These are phyloP conservation scores for Diorhabda elongata DNA, from an alignment of 1,140 invertebrate species.

Conservation along the genomic window DNA sequence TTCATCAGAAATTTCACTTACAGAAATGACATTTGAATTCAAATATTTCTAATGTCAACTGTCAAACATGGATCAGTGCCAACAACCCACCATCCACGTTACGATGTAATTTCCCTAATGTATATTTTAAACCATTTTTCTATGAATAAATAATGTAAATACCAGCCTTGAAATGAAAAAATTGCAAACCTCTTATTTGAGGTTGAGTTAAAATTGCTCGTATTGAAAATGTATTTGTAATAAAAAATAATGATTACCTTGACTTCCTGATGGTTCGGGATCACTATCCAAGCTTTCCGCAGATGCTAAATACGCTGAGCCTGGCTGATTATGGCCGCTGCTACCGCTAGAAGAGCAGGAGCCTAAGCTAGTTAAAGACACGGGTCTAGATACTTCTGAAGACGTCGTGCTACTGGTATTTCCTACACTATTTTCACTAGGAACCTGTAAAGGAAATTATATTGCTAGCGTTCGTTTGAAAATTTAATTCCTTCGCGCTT, in stretches of 20 bases:
- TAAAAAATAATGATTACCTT: slow-evolving; percentile 39
- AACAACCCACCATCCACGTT: too few relatives aligned
- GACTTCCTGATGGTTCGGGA: slow-evolving; percentile 49
- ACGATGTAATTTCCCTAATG: too few relatives aligned
- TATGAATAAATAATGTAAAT: too few relatives aligned
- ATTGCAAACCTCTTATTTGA: too few relatives aligned
- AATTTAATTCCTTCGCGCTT: not conserved
- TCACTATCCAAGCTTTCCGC: slow-evolving; percentile 51
- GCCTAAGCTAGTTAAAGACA: slow-evolving; percentile 44
- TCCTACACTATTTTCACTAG: slow-evolving; percentile 43
- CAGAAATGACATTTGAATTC: too few relatives aligned
- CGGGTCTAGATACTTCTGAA: slow-evolving; percentile 45
- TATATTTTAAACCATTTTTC: too few relatives aligned
- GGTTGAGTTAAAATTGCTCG: too few relatives aligned
- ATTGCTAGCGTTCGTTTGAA: not conserved
- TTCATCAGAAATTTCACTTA: too few relatives aligned
- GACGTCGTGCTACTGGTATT: slow-evolving; percentile 40
- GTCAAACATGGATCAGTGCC: too few relatives aligned
- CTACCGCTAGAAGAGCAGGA: slow-evolving; percentile 56
- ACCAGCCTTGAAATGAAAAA: too few relatives aligned
- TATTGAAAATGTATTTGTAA: too few relatives aligned
- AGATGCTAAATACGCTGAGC: slow-evolving; percentile 45
- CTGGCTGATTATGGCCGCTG: slow-evolving; percentile 50
- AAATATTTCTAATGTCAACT: too few relatives aligned
- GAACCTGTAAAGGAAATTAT: slow-evolving; percentile 36